These are phyloP conservation scores for Epizoanthus illoricatus DNA, from an alignment of 92 coral and sea anemone genomes.

Conservation along the genomic window DNA sequence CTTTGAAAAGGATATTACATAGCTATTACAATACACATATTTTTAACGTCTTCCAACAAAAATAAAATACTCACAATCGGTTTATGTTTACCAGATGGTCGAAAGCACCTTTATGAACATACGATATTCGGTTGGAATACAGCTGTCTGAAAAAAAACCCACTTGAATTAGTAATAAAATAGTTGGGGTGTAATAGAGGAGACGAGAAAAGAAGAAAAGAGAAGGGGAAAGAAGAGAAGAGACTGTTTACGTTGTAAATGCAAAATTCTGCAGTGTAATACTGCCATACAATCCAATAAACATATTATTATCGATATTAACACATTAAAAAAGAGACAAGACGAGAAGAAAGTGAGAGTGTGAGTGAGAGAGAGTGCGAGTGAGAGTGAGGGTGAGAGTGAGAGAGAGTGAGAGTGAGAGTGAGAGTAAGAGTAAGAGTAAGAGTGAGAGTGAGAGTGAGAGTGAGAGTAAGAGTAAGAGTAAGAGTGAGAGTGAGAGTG, in stretches of 20 bases:
- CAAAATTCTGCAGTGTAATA: too few species aligned
- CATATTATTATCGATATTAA: too few species aligned
- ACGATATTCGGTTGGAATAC: conserved; percentile 20
- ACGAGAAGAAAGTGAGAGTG: not conserved
- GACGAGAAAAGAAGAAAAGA: too few species aligned
- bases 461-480: not conserved
- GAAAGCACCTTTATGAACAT: conserved; percentile 40
- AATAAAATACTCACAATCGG: conserved; percentile 17
- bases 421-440: too few species aligned
- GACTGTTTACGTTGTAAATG: too few species aligned
- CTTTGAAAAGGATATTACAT: too few species aligned
- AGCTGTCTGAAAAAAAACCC: conserved; percentile 4
- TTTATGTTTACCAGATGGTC: conserved; percentile 15
- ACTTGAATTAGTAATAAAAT: not conserved
- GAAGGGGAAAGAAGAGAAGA: too few species aligned
- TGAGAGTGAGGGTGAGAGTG: not conserved
- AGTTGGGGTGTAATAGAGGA: not conserved
- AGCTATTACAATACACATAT: too few species aligned
- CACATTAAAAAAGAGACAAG: too few species aligned
- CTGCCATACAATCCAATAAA: too few species aligned
- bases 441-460: not conserved
- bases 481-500: too few species aligned
- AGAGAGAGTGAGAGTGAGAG: not conserved
- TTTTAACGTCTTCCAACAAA: too few species aligned
- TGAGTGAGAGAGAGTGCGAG: not conserved